These are phyloP conservation scores for Bombyx huttoni DNA, from an alignment of 2,888 invertebrate species.

Conservation along the genomic window DNA sequence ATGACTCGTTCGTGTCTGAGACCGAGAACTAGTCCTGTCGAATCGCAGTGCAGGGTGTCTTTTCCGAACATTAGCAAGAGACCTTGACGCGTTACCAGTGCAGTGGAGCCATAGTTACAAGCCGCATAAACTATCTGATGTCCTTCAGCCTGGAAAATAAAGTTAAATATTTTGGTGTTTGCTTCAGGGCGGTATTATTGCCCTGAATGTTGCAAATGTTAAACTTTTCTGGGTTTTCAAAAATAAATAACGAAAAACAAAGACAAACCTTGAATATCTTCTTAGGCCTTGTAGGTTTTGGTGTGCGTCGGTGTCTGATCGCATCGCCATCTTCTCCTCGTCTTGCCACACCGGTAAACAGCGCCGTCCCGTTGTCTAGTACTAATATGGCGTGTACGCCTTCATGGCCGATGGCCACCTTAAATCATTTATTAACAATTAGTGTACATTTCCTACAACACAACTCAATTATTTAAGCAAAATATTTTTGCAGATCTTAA, in stretches of 20 bases:
- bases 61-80: slow-evolving; percentile 95
- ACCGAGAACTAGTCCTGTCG: slow-evolving; percentile 80
- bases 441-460: neutral
- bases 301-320: slow-evolving; percentile 83
- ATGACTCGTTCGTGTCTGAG: slow-evolving; percentile 80
- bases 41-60: slow-evolving; percentile 89
- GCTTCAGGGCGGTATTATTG: no score
- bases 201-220: no score
- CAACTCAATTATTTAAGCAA: neutral
- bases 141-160: slow-evolving; percentile 73
- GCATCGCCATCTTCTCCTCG: slow-evolving; percentile 95
- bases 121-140: slow-evolving; percentile 87
- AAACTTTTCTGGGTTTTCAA: neutral
- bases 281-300: slow-evolving; percentile 93
- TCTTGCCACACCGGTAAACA: slow-evolving; percentile 84
- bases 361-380: slow-evolving; percentile 93
- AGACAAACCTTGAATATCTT: slow-evolving; percentile 85
- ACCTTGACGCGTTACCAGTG: slow-evolving; percentile 91
- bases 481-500: neutral
- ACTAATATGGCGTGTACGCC: slow-evolving; percentile 92
- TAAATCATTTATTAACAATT: slow-evolving; percentile 14
- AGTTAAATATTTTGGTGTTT: neutral
- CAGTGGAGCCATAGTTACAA: slow-evolving; percentile 95
- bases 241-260: neutral
- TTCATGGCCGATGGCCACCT: slow-evolving; percentile 93